These are phyloP conservation scores for Corticium candelabrum DNA, from an alignment of 37 sponge, comb jelly and placozoan genomes.

Conservation along the genomic window DNA sequence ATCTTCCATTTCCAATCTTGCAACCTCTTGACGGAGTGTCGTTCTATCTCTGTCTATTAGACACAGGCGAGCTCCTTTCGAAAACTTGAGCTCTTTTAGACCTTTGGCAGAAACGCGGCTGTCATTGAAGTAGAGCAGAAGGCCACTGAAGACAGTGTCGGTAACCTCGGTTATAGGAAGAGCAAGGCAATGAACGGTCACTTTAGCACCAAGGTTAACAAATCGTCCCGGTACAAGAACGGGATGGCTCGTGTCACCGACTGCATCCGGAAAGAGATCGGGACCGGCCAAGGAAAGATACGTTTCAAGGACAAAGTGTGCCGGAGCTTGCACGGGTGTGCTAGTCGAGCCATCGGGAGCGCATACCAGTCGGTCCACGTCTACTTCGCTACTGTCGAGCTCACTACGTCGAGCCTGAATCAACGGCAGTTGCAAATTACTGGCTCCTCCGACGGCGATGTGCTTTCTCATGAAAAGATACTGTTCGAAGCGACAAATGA, in stretches of 20 bases:
- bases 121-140: slow-evolving; percentile 73
- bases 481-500: slow-evolving; percentile 22
- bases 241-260: slow-evolving; percentile 19
- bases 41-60: slow-evolving; percentile 72
- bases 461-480: slow-evolving; percentile 48
- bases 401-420: too few relatives aligned
- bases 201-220: slow-evolving; percentile 55
- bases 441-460: slow-evolving; percentile 27
- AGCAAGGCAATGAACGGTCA: slow-evolving; percentile 31
- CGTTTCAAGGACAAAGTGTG: slow-evolving; percentile 65
- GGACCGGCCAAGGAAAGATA: slow-evolving; percentile 39
- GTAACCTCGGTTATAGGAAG: neutral
- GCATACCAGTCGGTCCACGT: slow-evolving; percentile 37
- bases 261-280: slow-evolving; percentile 53
- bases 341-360: slow-evolving; percentile 59
- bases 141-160: slow-evolving; percentile 51
- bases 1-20: slow-evolving; percentile 84
- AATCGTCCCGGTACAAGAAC: slow-evolving; percentile 63
- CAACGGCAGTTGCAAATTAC: slow-evolving; percentile 18
- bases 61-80: slow-evolving; percentile 64
- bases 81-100: slow-evolving; percentile 58
- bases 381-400: neutral
- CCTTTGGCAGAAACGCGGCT: slow-evolving; percentile 31
- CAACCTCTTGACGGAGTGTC: slow-evolving; percentile 71
- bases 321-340: slow-evolving; percentile 46